Evolutionary conservation across 2,113 vertebrate genomes (phyloP), one percentile per base, ranked within the genome.

Genomic region (Petromus typicus): DNA sequence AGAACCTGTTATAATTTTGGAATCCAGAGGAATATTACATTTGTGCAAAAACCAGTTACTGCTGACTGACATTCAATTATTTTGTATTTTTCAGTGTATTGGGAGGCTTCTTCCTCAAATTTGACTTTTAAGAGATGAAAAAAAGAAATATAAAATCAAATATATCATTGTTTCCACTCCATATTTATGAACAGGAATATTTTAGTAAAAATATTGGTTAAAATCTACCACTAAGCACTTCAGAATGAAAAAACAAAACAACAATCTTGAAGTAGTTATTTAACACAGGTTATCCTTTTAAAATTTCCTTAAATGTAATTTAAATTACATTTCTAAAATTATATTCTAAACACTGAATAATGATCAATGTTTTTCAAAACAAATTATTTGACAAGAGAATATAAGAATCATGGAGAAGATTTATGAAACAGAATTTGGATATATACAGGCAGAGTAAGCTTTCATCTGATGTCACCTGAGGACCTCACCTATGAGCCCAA

Each of bases 61-160:
- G 3, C 32, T 66, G 34, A 45, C 23, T 84, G 64, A 81, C 81
- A 34, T 30, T 81, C 37, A 93, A 25, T 34, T 75, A 45, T 45
- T 61, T 96, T 2, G 78, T 61, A 88, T 7, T 83, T 87, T 51
- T 30, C 23, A 82, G n/a, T 81, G 3, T 66, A 91, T 95, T 95
- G 93, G 13, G 34, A 86, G 27, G 73, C 7, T 32, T 18, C 14
- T 0, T 27, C 17, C 4, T 51, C 69, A 83, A 89, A 61, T 95
- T 82, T 93, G 4, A 9, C 48, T 63, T 89, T 30, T 63, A 57
- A 48, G 32, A 40, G 32, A 18, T 18, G 10, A 86, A 61, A 48
- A 14, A 54, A 14, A 64, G 20, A 32, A 82, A 80, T 23, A 63
- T 57, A 75, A 86, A 78, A 59, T 25, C 30, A 56, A 51, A 13